Conservation (phyloP, 2,888 invertebrate genomes). For the Syrphus vitripennis region DNA sequence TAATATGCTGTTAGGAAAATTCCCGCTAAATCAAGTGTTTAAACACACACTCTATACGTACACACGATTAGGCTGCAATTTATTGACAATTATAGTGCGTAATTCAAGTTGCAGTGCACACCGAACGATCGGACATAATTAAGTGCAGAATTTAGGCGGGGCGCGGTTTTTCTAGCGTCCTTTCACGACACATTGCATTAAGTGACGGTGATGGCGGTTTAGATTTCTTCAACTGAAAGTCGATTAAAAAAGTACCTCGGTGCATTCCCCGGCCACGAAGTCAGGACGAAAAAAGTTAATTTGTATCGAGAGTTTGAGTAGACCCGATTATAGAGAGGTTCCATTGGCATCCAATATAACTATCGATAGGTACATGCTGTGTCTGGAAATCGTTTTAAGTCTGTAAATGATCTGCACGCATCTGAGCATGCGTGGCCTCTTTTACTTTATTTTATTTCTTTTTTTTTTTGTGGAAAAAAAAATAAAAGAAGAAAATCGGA, state of each 20-base stretch:
- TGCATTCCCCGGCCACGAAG: background rate
- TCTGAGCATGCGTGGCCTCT: constrained; percentile 66
- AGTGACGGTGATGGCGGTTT: background rate
- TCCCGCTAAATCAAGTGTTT: constrained; percentile 54
- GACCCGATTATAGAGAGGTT: background rate
- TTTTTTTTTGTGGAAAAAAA: constrained; percentile 10
- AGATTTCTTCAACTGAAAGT: constrained; percentile 44
- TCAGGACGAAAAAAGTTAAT: constrained; percentile 61
- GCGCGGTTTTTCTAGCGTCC: constrained; percentile 15
- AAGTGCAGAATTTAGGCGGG: constrained; percentile 67
- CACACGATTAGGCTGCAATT: constrained; percentile 65
- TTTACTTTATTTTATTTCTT: background rate
- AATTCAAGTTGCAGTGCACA: constrained; percentile 70
- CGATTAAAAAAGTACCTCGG: constrained; percentile 6
- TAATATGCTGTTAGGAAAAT: constrained; percentile 14
- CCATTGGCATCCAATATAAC: background rate
- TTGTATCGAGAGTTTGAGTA: constrained; percentile 25
- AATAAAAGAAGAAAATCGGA: background rate
- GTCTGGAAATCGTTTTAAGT: constrained; percentile 1
- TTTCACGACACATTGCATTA: background rate
- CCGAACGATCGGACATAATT: constrained; percentile 66
- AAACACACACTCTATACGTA: constrained; percentile 58
- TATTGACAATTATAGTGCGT: constrained; percentile 70
- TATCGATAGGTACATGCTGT: background rate
- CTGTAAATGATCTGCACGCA: constrained; percentile 34